phyloP scores from a whole-genome alignment of 2,113 vertebrate species.

The Aleadryas rufinucha region DNA sequence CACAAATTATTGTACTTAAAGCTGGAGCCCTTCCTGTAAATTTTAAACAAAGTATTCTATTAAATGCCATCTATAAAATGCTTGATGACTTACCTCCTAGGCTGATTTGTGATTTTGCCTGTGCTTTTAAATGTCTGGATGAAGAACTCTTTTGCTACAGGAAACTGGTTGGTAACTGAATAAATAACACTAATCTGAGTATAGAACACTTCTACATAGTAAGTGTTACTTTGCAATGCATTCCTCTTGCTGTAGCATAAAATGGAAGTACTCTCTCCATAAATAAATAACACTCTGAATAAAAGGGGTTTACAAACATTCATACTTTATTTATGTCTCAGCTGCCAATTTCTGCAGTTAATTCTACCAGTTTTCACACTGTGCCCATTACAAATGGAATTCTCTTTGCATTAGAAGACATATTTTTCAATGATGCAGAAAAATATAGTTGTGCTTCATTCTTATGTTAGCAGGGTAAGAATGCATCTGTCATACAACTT shows the following conservation, averaged over 20 bases:
- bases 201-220: background rate
- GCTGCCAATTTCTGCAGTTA: background rate
- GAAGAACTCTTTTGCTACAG: background rate
- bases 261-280: background rate
- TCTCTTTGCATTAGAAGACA: background rate
- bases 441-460: background rate
- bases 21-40: background rate
- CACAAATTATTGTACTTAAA: background rate
- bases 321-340: background rate
- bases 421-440: background rate
- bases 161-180: background rate
- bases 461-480: background rate
- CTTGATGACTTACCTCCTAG: background rate
- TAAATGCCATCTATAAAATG: slow-evolving; percentile 9
- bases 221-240: background rate
- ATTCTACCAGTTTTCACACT: background rate
- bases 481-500: background rate
- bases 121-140: background rate
- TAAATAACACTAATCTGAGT: background rate
- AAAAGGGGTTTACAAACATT: background rate
- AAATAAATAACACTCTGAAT: background rate
- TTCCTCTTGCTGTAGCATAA: background rate
- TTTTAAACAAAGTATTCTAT: slow-evolving; percentile 1
- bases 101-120: background rate
- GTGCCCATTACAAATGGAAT: background rate